A percentile compares a stretch with the other conserved stretches of the same genome.
Evolutionary conservation across 2,888 invertebrate species (phyloP).

Genomic region (Caradrina clavipalpis): DNA sequence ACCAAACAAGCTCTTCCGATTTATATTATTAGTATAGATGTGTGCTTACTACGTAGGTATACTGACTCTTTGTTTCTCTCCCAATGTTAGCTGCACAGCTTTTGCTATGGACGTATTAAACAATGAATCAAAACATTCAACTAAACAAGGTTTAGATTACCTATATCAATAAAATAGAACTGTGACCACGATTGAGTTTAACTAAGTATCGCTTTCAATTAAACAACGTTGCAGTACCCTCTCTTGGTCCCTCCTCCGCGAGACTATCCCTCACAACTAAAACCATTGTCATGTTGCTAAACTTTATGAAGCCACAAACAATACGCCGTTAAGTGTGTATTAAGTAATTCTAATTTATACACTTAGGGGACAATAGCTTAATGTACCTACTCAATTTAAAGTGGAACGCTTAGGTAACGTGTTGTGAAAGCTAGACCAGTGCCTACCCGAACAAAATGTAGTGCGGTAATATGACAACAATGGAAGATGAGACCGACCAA

Average conservation of each 20-base stretch:
- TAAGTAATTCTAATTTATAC: constrained; percentile 62
- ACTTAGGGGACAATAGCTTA: constrained; percentile 58
- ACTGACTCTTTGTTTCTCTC: too few relatives aligned
- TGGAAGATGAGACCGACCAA: constrained; percentile 47
- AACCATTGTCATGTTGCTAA: constrained; percentile 53
- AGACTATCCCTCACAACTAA: constrained; percentile 33
- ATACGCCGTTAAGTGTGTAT: constrained; percentile 55
- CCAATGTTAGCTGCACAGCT: too few relatives aligned
- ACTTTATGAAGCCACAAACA: constrained; percentile 55
- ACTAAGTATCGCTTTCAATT: background rate
- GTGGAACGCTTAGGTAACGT: constrained; percentile 64
- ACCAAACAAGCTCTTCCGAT: too few relatives aligned
- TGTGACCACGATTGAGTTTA: background rate
- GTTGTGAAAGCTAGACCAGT: constrained; percentile 64
- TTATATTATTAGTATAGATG: too few relatives aligned
- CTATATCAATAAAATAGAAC: background rate
- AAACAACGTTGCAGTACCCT: constrained; percentile 10
- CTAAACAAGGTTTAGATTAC: background rate
- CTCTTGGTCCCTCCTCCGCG: constrained; percentile 1
- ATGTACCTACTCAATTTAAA: constrained; percentile 63
- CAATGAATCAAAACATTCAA: too few relatives aligned
- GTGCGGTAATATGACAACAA: constrained; percentile 63
- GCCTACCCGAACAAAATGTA: constrained; percentile 59
- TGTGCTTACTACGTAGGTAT: too few relatives aligned
- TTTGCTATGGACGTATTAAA: too few relatives aligned